phyloP scores from a whole-genome alignment of 1,140 invertebrate genomes.

The Battus philenor region DNA sequence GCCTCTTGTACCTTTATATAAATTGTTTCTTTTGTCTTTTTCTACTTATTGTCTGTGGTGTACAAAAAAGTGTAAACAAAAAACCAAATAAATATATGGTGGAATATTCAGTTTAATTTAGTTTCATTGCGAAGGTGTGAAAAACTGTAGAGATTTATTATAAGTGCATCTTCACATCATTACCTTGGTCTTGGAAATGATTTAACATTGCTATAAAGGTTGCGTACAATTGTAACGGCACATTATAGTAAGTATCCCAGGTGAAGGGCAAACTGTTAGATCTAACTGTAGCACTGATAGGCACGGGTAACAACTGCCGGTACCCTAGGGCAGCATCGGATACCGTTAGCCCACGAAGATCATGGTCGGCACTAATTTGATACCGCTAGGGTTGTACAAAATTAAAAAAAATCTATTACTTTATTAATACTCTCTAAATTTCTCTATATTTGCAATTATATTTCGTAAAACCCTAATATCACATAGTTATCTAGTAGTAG shows the following conservation, averaged over 20 bases:
- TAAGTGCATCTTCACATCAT: conserved; percentile 5
- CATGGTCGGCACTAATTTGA: conserved; percentile 14
- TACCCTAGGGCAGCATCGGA: conserved; percentile 6
- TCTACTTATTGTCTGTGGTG: too few species aligned
- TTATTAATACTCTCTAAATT: too few species aligned
- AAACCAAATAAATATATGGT: too few species aligned
- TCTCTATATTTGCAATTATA: neutral
- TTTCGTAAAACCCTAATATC: too few species aligned
- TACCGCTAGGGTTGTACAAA: conserved; percentile 6
- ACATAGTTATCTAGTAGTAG: too few species aligned
- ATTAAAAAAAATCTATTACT: too few species aligned
- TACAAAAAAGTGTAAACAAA: too few species aligned
- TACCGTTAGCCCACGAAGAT: conserved; percentile 12
- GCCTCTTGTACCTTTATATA: too few species aligned
- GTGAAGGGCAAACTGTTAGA: conserved; percentile 14
- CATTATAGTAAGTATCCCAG: conserved; percentile 4
- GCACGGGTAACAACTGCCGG: neutral
- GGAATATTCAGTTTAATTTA: too few species aligned
- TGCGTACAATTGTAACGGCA: conserved; percentile 6
- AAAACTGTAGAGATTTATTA: too few species aligned
- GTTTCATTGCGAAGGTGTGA: too few species aligned
- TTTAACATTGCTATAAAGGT: conserved; percentile 2
- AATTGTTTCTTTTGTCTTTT: too few species aligned
- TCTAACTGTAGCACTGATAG: conserved; percentile 16
- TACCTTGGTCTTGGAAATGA: conserved; percentile 4